Percentiles rank a stretch among this genome's conserved stretches.
Evolutionary conservation across 2,113 vertebrate genomes (phyloP).

Genomic region (Eidolon helvum): DNA sequence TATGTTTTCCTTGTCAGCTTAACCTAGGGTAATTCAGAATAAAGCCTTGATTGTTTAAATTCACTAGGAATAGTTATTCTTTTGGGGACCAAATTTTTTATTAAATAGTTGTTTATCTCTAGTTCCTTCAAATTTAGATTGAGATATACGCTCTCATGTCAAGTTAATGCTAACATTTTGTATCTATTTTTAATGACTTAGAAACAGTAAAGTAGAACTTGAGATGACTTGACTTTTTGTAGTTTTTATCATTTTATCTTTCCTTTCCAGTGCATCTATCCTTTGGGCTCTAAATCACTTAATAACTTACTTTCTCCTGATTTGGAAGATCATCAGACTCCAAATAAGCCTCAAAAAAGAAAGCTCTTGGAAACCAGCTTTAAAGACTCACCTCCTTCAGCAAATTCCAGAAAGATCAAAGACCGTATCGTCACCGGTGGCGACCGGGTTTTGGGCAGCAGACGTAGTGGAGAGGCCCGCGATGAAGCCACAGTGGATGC

Average conservation of each 20-base stretch:
- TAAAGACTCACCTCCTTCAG: constrained; percentile 59
- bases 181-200: neutral
- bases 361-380: constrained; percentile 69
- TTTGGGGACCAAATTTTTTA: neutral
- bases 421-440: neutral
- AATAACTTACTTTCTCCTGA: constrained; percentile 85
- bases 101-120: neutral
- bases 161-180: constrained; percentile 4
- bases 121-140: constrained; percentile 30
- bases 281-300: constrained; percentile 90
- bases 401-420: constrained; percentile 79
- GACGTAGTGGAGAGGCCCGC: neutral
- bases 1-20: neutral
- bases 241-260: constrained; percentile 49
- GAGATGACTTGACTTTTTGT: neutral
- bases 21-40: neutral
- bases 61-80: neutral
- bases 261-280: constrained; percentile 92
- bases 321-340: constrained; percentile 72
- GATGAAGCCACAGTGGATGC: constrained; percentile 25
- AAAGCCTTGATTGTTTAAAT: constrained; percentile 1
- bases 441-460: constrained; percentile 34
- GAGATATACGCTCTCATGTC: neutral
- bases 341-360: constrained; percentile 82
- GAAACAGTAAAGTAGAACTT: constrained; percentile 21